Conservation (phyloP, 2,797 vertebrate genomes). For the Sparus aurata region DNA sequence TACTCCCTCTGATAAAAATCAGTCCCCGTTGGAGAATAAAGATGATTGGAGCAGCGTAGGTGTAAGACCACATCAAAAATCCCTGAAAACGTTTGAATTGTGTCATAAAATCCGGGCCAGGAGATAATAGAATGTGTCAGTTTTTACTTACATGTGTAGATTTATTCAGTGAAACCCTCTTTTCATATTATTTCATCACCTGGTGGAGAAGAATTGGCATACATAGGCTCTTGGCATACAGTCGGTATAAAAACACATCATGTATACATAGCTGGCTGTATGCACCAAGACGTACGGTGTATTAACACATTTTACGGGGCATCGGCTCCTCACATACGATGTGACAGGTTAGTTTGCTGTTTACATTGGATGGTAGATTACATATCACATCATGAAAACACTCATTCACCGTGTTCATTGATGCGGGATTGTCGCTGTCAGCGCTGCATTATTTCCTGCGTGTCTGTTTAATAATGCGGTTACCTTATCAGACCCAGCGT, state of each 20-base stretch:
- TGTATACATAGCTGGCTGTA: neutral
- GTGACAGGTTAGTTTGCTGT: constrained; percentile 12
- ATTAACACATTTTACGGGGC: neutral
- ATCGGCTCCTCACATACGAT: neutral
- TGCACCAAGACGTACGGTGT: neutral
- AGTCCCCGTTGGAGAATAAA: neutral
- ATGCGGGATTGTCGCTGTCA: constrained; percentile 11
- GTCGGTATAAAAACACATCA: neutral
- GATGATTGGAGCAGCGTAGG: neutral
- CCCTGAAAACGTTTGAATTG: too few relatives aligned
- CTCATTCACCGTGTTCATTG: constrained; percentile 25
- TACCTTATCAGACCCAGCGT: constrained; percentile 16
- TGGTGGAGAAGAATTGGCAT: neutral
- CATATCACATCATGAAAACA: constrained; percentile 2
- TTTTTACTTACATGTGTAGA: neutral
- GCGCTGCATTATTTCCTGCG: neutral
- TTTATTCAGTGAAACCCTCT: neutral
- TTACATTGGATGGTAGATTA: constrained; percentile 18
- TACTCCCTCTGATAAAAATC: neutral
- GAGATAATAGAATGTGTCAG: neutral
- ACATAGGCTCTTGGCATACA: neutral
- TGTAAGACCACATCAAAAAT: neutral
- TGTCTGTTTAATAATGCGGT: constrained; percentile 28
- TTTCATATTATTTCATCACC: neutral
- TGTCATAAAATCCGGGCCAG: neutral